phyloP scores from a whole-genome alignment of 2,113 vertebrate species.

The Oxygymnocypris stewartii region DNA sequence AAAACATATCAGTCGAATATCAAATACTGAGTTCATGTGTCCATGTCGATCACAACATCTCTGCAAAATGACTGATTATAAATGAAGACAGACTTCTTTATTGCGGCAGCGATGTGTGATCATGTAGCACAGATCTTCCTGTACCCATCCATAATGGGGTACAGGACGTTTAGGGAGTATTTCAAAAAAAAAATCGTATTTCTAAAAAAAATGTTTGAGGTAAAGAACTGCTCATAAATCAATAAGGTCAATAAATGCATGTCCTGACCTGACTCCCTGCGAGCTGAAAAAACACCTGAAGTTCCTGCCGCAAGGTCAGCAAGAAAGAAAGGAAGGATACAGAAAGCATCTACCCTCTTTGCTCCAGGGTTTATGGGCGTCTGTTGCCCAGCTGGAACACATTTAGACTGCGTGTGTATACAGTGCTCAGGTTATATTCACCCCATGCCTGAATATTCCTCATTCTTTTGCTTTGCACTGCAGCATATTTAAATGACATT shows the following conservation, averaged over 20 bases:
- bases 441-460: slow-evolving; percentile 3
- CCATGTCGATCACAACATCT: neutral
- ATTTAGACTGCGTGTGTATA: slow-evolving; percentile 5
- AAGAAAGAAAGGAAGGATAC: neutral
- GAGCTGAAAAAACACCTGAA: neutral
- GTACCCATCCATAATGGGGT: neutral
- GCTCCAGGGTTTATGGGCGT: slow-evolving; percentile 10
- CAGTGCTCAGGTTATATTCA: neutral
- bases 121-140: neutral
- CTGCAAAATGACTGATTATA: neutral
- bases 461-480: neutral
- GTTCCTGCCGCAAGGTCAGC: neutral
- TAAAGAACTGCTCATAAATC: neutral
- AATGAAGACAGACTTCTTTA: slow-evolving; percentile 7
- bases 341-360: neutral
- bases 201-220: neutral
- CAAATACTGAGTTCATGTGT: neutral
- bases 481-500: neutral
- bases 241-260: slow-evolving; percentile 20
- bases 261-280: neutral
- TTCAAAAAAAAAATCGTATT: neutral
- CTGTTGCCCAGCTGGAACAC: slow-evolving; percentile 25
- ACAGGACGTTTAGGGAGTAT: neutral
- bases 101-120: neutral
- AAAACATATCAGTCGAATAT: slow-evolving; percentile 29